Evolutionary conservation across 2,797 vertebrate species (phyloP).

Genomic region (Falco columbarius): DNA sequence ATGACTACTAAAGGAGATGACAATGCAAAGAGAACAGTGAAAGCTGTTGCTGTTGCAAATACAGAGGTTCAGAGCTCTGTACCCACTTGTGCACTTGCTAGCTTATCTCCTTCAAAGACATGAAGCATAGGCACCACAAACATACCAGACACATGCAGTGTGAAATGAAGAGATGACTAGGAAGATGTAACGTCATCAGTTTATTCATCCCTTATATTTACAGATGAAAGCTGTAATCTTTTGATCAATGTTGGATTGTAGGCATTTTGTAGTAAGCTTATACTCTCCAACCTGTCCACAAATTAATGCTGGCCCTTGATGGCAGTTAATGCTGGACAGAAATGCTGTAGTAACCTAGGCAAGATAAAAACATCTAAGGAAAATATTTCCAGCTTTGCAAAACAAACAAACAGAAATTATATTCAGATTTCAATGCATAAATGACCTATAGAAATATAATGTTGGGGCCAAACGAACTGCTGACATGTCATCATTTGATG

Average conservation of each 20-base stretch:
- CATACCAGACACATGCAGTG: neutral
- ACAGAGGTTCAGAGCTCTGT: neutral
- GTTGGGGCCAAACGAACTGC: neutral
- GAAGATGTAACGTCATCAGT: neutral
- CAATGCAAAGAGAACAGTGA: neutral
- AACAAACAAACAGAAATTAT: neutral
- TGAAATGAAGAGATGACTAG: neutral
- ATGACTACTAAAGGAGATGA: neutral
- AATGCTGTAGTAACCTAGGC: neutral
- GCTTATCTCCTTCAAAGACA: neutral
- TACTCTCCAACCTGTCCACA: neutral
- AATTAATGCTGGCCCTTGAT: slow-evolving; percentile 9
- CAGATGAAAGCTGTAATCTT: slow-evolving; percentile 3
- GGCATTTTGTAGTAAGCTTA: neutral
- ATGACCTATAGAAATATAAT: neutral
- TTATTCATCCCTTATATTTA: neutral
- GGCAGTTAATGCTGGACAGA: neutral
- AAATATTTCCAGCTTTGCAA: neutral
- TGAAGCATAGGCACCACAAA: neutral
- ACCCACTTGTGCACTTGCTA: neutral
- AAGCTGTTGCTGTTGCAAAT: neutral
- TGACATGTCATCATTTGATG: neutral
- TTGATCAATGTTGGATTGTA: neutral
- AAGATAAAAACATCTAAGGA: neutral
- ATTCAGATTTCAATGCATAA: neutral